Base-by-base conservation (phyloP, 2,888 invertebrate genomes). In the Lycia hirtaria region DNA sequence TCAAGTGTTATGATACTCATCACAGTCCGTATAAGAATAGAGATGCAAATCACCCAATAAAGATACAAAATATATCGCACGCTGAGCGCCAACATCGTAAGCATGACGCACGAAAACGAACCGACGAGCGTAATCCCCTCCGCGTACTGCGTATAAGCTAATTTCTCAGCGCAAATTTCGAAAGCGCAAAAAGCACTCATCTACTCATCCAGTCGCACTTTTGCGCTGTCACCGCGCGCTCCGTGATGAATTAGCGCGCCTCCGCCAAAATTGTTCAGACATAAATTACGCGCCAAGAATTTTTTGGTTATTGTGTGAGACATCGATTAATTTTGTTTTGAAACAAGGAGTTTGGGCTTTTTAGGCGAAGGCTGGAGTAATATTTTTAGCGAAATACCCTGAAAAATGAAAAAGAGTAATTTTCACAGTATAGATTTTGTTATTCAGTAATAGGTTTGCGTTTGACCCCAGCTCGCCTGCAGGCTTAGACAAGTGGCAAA, bases 181-280 rank as follows among this genome's bases (percentile, higher is more conserved):
- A 45, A 30, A 62, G 55, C 50, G 58, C 64, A 67, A 68, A 66
- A 65, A 67, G 50, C 59, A 60, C 55, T 60, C 62, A 61, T 59
- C 58, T 57, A 60, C 55, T 60, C 62, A 61, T 59, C 58, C 58
- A 61, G 62, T 59, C 60, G 37, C 61, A 63, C 60, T 65, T 62
- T 62, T 47, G 60, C 61, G 37, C 51, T 62, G 67, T 69, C 69
- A 68, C 62, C 51, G 44, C 43, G 51, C 38, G 40, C 38, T 60
- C 63, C 63, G 65, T 71, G 69, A 71, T 71, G 65, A 69, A 75
- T 72, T 64, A 53, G 53, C 60, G 59, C 56, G 65, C 55, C 66
- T 62, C 50, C 69, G 65, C 68, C 64, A 64, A 74, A 75, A 75
- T 71, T 72, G 72, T 76, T 73, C 60, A 68, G 70, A 73, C 72